Conservation (phyloP, 2,888 invertebrate genomes). For the Ptychoptera contaminata region DNA sequence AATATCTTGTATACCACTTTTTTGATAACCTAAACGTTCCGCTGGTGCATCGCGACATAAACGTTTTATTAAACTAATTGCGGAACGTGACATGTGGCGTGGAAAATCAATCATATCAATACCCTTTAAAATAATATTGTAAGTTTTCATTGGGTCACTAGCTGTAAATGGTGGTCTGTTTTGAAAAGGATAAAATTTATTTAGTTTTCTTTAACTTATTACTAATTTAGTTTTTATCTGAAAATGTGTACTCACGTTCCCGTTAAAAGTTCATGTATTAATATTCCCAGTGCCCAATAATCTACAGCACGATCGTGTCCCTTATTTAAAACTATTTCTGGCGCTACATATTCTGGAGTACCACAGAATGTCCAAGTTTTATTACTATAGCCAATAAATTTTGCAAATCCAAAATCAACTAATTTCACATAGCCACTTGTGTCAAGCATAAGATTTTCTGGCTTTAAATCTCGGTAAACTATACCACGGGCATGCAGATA, state of each 20-base stretch:
- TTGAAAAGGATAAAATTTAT: constrained; percentile 24
- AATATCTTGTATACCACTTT: constrained; percentile 74
- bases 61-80: constrained; percentile 69
- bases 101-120: constrained; percentile 80
- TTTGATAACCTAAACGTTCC: constrained; percentile 80
- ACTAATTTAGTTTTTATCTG: background rate
- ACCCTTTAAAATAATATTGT: constrained; percentile 81
- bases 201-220: background rate
- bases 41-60: constrained; percentile 73
- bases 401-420: constrained; percentile 91
- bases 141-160: constrained; percentile 87
- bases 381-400: constrained; percentile 58
- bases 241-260: constrained; percentile 49
- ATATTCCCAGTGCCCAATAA: constrained; percentile 86
- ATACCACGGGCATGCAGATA: constrained; percentile 76
- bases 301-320: constrained; percentile 71
- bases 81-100: constrained; percentile 60
- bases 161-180: constrained; percentile 69
- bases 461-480: constrained; percentile 82
- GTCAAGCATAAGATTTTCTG: constrained; percentile 84
- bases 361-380: constrained; percentile 96
- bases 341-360: constrained; percentile 84
- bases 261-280: constrained; percentile 72
- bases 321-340: constrained; percentile 77
- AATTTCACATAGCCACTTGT: constrained; percentile 75